phyloP scores from a whole-genome alignment of 2,888 invertebrate species.

The Drosophila cognata region DNA sequence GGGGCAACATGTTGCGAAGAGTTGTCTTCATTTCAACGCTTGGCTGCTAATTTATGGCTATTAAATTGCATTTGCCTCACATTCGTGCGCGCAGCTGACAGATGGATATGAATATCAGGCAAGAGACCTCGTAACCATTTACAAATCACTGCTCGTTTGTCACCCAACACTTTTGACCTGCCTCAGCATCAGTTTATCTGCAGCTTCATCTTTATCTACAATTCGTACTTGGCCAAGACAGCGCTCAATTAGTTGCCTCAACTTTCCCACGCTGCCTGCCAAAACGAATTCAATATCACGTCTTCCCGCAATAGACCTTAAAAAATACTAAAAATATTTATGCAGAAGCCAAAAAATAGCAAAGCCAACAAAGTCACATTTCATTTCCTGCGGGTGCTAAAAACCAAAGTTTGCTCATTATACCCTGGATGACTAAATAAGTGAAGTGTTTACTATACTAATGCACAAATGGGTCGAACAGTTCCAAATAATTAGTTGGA shows the following conservation, averaged over 20 bases:
- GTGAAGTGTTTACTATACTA: not conserved
- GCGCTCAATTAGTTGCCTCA: slow-evolving; percentile 35
- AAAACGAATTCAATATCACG: slow-evolving; percentile 72
- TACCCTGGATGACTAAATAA: not conserved
- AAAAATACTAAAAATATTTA: not conserved
- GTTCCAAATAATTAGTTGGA: not conserved
- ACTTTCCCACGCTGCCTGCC: slow-evolving; percentile 62
- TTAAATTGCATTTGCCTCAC: slow-evolving; percentile 62
- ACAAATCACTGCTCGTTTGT: slow-evolving; percentile 43
- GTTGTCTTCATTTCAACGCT: slow-evolving; percentile 52
- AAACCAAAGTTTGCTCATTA: slow-evolving; percentile 33
- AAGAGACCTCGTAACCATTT: slow-evolving; percentile 21
- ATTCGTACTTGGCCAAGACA: slow-evolving; percentile 18
- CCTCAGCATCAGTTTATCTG: slow-evolving; percentile 20
- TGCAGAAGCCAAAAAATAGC: slow-evolving; percentile 7
- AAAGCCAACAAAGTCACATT: slow-evolving; percentile 8
- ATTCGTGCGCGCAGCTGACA: slow-evolving; percentile 12
- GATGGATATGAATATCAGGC: slow-evolving; percentile 1
- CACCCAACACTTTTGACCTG: slow-evolving; percentile 49
- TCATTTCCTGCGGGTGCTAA: slow-evolving; percentile 58
- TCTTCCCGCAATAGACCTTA: slow-evolving; percentile 1
- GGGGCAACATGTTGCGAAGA: not conserved
- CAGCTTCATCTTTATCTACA: slow-evolving; percentile 5
- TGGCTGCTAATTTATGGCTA: slow-evolving; percentile 62
- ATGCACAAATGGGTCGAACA: not conserved